A percentile compares a stretch with the other conserved stretches of the same genome.
phyloP scores from a whole-genome alignment of 2,113 vertebrate species.

The Candoia aspera region DNA sequence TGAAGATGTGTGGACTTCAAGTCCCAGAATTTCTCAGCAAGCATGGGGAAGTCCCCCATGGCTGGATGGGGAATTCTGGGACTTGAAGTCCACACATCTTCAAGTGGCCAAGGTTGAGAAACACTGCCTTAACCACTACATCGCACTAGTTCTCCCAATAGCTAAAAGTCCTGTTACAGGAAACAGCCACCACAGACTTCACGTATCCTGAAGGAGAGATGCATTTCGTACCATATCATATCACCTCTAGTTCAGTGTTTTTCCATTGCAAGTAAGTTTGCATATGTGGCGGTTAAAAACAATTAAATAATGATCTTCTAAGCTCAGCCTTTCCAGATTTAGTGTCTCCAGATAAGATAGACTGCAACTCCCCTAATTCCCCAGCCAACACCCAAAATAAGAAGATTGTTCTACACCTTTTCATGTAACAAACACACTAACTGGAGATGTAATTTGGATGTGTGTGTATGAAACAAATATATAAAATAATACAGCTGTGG shows the following conservation, averaged over 20 bases:
- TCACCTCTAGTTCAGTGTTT: not conserved
- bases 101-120: not conserved
- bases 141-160: not conserved
- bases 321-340: not conserved
- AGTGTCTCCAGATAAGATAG: not conserved
- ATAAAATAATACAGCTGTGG: not conserved
- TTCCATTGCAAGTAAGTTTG: not conserved
- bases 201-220: not conserved
- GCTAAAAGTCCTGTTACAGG: not conserved
- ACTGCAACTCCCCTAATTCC: not conserved
- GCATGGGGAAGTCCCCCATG: not conserved
- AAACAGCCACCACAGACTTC: not conserved
- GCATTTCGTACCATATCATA: not conserved
- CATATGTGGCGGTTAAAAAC: not conserved
- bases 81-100: not conserved
- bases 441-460: not conserved
- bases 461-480: not conserved
- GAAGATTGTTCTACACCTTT: not conserved
- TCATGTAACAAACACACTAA: not conserved
- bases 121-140: too few species aligned
- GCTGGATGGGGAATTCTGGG: not conserved
- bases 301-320: not conserved
- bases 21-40: not conserved
- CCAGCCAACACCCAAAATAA: not conserved
- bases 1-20: not conserved